Evolutionary conservation across 2,888 invertebrate genomes (phyloP).

Genomic region (Strigamia maritima): DNA sequence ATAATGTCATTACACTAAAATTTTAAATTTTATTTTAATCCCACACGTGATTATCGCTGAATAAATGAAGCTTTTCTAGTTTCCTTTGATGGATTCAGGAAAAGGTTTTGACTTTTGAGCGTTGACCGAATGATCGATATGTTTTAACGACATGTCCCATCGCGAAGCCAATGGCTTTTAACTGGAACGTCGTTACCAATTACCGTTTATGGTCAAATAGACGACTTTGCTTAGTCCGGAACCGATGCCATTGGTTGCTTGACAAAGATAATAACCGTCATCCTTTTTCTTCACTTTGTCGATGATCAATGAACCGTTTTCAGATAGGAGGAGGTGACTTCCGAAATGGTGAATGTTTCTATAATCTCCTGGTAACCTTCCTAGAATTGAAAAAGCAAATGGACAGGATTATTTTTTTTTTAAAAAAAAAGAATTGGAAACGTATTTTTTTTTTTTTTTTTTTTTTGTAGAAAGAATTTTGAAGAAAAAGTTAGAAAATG

Average conservation of each 20-base stretch:
- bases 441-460: too few species aligned
- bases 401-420: not conserved
- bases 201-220: conserved; percentile 55
- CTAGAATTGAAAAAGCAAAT: conserved; percentile 14
- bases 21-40: not conserved
- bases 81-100: not conserved
- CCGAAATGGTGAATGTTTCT: conserved; percentile 38
- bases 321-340: conserved; percentile 43
- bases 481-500: too few species aligned
- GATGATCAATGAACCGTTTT: conserved; percentile 54
- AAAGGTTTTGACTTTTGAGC: not conserved
- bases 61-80: not conserved
- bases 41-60: not conserved
- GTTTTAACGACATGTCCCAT: not conserved
- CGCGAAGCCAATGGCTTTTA: not conserved
- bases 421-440: too few species aligned
- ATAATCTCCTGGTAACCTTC: conserved; percentile 41
- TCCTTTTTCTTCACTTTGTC: conserved; percentile 51
- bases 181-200: conserved; percentile 40
- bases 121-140: not conserved
- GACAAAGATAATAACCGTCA: conserved; percentile 56
- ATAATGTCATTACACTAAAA: too few species aligned
- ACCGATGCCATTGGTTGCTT: conserved; percentile 55
- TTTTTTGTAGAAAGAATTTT: too few species aligned
- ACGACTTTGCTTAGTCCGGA: conserved; percentile 55